A percentile compares a stretch with the other conserved stretches of the same genome.
Evolutionary conservation across 2,888 invertebrate species (phyloP).

Genomic region (Dynastes maya): DNA sequence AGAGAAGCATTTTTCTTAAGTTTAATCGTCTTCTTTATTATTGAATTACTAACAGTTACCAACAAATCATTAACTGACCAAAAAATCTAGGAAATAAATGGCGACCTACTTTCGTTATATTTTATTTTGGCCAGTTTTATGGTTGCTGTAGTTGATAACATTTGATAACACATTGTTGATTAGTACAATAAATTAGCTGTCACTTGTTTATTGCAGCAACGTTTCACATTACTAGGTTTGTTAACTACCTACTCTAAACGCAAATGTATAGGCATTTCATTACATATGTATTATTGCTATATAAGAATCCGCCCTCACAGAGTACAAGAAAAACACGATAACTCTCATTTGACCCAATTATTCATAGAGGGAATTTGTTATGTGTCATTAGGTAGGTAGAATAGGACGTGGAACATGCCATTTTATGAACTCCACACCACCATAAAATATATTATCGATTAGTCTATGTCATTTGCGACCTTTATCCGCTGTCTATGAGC

Average conservation of each 20-base stretch:
- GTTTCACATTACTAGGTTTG: neutral
- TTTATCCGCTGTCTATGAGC: conserved; percentile 18
- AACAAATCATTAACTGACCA: too few relatives aligned
- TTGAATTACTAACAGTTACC: too few relatives aligned
- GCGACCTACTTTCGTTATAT: too few relatives aligned
- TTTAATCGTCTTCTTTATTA: too few relatives aligned
- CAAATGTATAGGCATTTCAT: neutral
- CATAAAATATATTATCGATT: conserved; percentile 18
- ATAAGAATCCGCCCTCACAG: conserved; percentile 3
- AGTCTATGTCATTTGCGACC: conserved; percentile 3
- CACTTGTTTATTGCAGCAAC: neutral
- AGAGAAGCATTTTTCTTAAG: too few relatives aligned
- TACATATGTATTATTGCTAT: conserved; percentile 1
- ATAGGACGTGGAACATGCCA: neutral
- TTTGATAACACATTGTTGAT: too few relatives aligned
- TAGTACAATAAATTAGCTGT: too few relatives aligned
- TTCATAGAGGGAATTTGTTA: conserved; percentile 2
- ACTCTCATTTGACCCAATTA: conserved; percentile 21
- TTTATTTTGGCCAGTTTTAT: too few relatives aligned
- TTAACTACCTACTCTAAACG: conserved; percentile 7
- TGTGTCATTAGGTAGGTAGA: conserved; percentile 14
- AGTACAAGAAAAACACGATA: neutral
- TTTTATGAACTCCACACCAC: conserved; percentile 5
- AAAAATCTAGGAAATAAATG: too few relatives aligned
- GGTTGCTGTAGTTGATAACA: too few relatives aligned